A percentile compares a stretch with the other conserved stretches of the same genome.
These are phyloP conservation scores for Poeciliopsis occidentalis DNA, from an alignment of 2,113 vertebrate species.

Conservation along the genomic window DNA sequence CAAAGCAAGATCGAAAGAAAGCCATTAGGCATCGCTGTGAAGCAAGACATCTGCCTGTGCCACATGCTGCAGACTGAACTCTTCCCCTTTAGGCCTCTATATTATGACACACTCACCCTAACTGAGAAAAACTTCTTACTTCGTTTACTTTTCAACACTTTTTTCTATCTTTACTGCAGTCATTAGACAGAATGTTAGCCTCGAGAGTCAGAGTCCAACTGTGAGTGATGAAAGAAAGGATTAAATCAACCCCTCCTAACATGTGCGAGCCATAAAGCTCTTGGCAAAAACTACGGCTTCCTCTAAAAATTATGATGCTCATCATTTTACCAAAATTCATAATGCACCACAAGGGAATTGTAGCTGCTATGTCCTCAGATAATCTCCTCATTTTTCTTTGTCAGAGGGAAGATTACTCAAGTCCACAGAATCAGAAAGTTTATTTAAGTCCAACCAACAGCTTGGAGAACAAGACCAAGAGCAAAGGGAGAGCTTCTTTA, in stretches of 20 bases:
- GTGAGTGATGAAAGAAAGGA: constrained; percentile 28
- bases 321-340: constrained; percentile 9
- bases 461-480: neutral
- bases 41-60: constrained; percentile 45
- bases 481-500: neutral
- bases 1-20: constrained; percentile 20
- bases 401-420: neutral
- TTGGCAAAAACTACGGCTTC: neutral
- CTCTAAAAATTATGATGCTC: constrained; percentile 5
- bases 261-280: constrained; percentile 18
- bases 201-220: constrained; percentile 36
- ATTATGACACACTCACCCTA: constrained; percentile 4
- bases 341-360: neutral
- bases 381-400: constrained; percentile 1
- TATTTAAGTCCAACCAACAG: neutral
- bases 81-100: constrained; percentile 31
- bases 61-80: constrained; percentile 42
- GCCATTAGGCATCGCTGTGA: constrained; percentile 23
- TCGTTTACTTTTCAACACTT: constrained; percentile 28
- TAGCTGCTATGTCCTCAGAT: neutral
- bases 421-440: neutral
- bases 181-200: constrained; percentile 43
- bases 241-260: constrained; percentile 23
- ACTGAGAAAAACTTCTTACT: neutral
- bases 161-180: constrained; percentile 26